Percentiles rank a stretch among this genome's conserved stretches.
phyloP scores from a whole-genome alignment of 2,113 vertebrate genomes.

The Diglossa brunneiventris region DNA sequence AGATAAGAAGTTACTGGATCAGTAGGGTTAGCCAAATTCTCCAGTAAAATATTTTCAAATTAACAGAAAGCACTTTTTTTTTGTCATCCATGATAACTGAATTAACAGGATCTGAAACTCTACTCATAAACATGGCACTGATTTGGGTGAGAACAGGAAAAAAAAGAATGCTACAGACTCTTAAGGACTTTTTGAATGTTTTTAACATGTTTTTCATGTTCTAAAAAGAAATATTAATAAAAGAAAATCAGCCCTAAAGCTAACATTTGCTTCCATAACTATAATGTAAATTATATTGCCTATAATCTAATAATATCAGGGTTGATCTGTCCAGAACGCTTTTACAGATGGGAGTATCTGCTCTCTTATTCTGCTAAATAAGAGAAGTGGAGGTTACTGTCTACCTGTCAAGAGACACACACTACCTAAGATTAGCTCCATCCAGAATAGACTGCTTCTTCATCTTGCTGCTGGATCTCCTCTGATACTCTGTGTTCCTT shows the following conservation, averaged over 20 bases:
- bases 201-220: neutral
- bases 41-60: neutral
- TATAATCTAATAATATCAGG: neutral
- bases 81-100: neutral
- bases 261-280: neutral
- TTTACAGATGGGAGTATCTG: neutral
- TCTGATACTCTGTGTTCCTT: neutral
- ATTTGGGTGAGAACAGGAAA: neutral
- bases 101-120: neutral
- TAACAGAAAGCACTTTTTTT: neutral
- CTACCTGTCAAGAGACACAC: neutral
- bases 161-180: neutral
- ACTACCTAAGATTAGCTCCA: neutral
- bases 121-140: neutral
- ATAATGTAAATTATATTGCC: neutral
- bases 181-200: neutral
- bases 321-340: neutral
- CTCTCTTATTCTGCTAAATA: neutral
- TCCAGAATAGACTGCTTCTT: neutral
- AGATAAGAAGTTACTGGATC: neutral
- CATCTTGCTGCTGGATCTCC: neutral
- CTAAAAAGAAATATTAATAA: neutral
- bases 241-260: neutral
- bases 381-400: neutral
- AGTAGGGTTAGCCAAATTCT: neutral